phyloP scores from a whole-genome alignment of 1,140 invertebrate genomes.

The Megalopta genalis region DNA sequence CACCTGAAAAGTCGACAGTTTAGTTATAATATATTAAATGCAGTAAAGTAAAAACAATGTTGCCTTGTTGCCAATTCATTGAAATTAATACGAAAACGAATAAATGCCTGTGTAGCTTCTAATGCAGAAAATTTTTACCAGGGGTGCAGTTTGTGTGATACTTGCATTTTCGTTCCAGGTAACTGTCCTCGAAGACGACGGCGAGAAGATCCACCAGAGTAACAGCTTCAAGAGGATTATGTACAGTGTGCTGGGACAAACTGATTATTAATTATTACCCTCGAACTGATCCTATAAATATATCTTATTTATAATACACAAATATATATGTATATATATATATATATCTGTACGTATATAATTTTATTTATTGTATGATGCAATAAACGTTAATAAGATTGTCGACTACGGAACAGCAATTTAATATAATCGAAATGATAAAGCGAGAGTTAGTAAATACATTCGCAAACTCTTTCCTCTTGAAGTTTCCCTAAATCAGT shows the following conservation, averaged over 20 bases:
- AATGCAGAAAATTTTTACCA: too few relatives aligned
- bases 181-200: slow-evolving; percentile 81
- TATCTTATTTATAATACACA: slow-evolving; percentile 63
- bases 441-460: not conserved
- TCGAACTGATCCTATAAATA: slow-evolving; percentile 65
- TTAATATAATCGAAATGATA: slow-evolving; percentile 4
- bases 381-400: slow-evolving; percentile 48
- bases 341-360: slow-evolving; percentile 51
- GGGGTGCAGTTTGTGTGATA: not conserved
- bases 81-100: too few relatives aligned
- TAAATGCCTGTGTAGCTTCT: too few relatives aligned
- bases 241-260: slow-evolving; percentile 91
- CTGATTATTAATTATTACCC: slow-evolving; percentile 82
- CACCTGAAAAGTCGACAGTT: too few relatives aligned
- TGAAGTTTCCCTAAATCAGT: too few relatives aligned
- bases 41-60: too few relatives aligned
- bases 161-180: slow-evolving; percentile 77
- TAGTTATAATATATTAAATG: too few relatives aligned
- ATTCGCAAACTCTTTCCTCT: not conserved
- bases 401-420: slow-evolving; percentile 11
- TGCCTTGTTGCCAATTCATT: too few relatives aligned
- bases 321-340: slow-evolving; percentile 52
- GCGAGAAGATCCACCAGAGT: slow-evolving; percentile 92
- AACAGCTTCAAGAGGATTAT: slow-evolving; percentile 95
- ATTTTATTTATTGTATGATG: slow-evolving; percentile 72